Conservation (phyloP, 92 coral and sea anemone genomes). For the Montipora capitata region DNA sequence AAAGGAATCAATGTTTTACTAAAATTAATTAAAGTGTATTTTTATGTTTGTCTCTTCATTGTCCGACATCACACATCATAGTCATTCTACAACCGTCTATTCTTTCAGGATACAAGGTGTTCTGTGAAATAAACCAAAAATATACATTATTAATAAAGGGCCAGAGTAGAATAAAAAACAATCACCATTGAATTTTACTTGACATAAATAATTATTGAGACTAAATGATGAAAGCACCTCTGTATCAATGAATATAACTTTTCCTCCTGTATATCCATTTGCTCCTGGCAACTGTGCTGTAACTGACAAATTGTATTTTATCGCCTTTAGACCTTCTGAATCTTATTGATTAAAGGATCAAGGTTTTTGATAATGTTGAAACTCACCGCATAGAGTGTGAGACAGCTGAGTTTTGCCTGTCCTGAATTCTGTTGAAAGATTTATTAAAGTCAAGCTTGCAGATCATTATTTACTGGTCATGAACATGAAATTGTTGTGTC, state of each 20-base stretch:
- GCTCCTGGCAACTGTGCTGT: constrained; percentile 99
- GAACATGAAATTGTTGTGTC: not conserved
- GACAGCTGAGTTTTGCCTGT: constrained; percentile 99
- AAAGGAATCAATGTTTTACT: not conserved
- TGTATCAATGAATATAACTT: constrained; percentile 98
- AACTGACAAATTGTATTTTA: constrained; percentile 61
- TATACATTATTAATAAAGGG: not conserved
- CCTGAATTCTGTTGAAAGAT: constrained; percentile 83
- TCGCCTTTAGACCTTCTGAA: not conserved
- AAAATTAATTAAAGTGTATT: not conserved
- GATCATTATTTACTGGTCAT: not conserved
- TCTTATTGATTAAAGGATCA: not conserved
- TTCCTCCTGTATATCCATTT: constrained; percentile 97
- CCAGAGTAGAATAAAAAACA: too few relatives aligned
- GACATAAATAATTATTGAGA: too few relatives aligned
- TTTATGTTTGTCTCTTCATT: not conserved
- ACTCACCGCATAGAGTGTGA: constrained; percentile 98
- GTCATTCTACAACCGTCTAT: not conserved
- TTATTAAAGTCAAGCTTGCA: not conserved
- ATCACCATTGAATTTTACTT: too few relatives aligned
- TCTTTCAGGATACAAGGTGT: constrained; percentile 98
- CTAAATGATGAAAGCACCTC: constrained; percentile 74
- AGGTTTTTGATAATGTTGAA: not conserved
- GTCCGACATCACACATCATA: not conserved
- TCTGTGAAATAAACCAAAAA: constrained; percentile 64